Conservation (phyloP, 2,888 invertebrate genomes). For the Cantharis flavilabris region DNA sequence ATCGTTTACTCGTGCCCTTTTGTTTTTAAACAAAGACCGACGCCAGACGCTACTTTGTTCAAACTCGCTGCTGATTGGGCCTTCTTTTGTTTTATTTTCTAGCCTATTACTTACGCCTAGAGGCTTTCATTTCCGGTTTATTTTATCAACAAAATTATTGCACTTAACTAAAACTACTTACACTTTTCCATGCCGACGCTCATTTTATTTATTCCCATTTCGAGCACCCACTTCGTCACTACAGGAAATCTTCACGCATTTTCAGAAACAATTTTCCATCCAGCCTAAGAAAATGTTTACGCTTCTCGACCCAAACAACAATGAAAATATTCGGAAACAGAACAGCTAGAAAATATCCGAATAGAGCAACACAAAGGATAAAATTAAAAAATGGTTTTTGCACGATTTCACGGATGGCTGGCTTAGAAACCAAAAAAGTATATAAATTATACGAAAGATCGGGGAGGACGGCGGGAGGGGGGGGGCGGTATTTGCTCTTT, state of each 20-base stretch:
- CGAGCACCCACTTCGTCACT: neutral
- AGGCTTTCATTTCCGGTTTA: conserved; percentile 47
- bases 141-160: conserved; percentile 38
- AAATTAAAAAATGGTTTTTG: too few species aligned
- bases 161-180: conserved; percentile 9
- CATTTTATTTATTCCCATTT: neutral
- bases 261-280: too few species aligned
- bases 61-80: conserved; percentile 50
- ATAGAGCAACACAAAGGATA: too few species aligned
- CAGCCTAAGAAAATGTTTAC: neutral
- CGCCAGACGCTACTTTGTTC: conserved; percentile 53
- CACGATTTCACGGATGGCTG: too few species aligned
- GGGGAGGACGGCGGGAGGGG: too few species aligned
- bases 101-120: conserved; percentile 51
- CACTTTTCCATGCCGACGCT: neutral
- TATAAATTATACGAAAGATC: too few species aligned
- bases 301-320: neutral
- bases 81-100: conserved; percentile 53
- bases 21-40: conserved; percentile 52
- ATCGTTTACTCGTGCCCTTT: conserved; percentile 53
- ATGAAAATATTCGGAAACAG: neutral
- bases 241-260: too few species aligned
- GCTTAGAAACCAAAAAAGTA: too few species aligned
- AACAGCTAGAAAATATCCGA: neutral
- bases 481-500: too few species aligned